Evolutionary conservation across 2,113 vertebrate species (phyloP).

Genomic region (Calidris pugnax): DNA sequence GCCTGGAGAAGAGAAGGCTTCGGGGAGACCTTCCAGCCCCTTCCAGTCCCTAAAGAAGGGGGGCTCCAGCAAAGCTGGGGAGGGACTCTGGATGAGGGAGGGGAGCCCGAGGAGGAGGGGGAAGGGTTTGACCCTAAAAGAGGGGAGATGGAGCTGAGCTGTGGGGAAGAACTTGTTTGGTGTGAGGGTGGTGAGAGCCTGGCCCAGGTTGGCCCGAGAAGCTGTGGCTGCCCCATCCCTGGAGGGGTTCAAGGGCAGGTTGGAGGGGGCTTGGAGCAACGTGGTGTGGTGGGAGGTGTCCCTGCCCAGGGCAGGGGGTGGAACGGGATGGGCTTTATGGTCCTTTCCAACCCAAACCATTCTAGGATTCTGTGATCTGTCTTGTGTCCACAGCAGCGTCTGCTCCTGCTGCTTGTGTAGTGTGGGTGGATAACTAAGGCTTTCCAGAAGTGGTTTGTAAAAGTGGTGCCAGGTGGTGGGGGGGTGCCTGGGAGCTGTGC

Average conservation of each 20-base stretch:
- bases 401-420: neutral
- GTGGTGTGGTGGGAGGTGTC: neutral
- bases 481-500: neutral
- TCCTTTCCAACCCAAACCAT: neutral
- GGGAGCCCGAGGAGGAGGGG: neutral
- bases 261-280: neutral
- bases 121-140: neutral
- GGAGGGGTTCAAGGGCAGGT: neutral
- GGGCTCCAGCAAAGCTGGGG: neutral
- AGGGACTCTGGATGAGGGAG: neutral
- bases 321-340: neutral
- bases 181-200: too few species aligned
- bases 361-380: neutral
- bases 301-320: neutral
- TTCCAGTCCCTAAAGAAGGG: neutral
- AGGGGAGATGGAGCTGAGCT: too few species aligned
- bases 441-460: neutral
- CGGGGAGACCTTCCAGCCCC: neutral
- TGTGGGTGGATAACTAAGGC: neutral
- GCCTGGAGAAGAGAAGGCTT: neutral
- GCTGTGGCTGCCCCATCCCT: neutral
- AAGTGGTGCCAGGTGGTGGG: too few species aligned
- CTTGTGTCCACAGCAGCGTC: accelerated
- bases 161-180: too few species aligned
- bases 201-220: neutral